Conservation (phyloP, 2,113 vertebrate species). For the Kryptolebias marmoratus region DNA sequence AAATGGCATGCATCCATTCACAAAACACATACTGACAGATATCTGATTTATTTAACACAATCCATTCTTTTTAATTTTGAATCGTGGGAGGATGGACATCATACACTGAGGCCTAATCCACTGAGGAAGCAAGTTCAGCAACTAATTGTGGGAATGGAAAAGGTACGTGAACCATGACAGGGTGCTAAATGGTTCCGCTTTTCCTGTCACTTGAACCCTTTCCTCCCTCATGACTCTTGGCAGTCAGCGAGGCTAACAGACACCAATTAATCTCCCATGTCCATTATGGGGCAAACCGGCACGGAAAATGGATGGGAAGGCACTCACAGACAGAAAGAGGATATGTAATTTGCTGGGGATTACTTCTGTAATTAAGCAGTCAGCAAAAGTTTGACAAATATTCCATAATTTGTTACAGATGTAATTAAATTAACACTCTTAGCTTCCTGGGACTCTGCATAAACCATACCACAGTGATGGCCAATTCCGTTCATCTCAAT, state of each 20-base stretch:
- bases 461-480: conserved; percentile 1
- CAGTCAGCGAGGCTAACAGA: conserved; percentile 57
- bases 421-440: conserved; percentile 54
- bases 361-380: conserved; percentile 53
- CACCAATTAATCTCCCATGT: conserved; percentile 62
- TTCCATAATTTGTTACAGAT: conserved; percentile 47
- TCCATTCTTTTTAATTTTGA: conserved; percentile 3
- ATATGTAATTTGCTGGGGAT: conserved; percentile 52
- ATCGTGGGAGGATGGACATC: conserved; percentile 7
- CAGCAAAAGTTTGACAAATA: conserved; percentile 60
- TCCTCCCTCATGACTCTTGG: conserved; percentile 49
- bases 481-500: conserved; percentile 24
- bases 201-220: conserved; percentile 39
- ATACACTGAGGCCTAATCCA: conserved; percentile 11
- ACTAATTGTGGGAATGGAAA: conserved; percentile 35
- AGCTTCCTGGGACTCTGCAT: conserved; percentile 29
- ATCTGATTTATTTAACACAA: conserved; percentile 23
- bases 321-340: conserved; percentile 35
- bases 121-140: conserved; percentile 37
- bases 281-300: conserved; percentile 42
- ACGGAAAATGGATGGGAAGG: conserved; percentile 49
- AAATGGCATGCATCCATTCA: conserved; percentile 9
- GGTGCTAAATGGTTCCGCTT: conserved; percentile 57
- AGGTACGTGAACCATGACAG: conserved; percentile 44
- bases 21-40: background rate